These are phyloP conservation scores for Oreotrochilus melanogaster DNA, from an alignment of 2,113 vertebrate genomes.

Conservation along the genomic window DNA sequence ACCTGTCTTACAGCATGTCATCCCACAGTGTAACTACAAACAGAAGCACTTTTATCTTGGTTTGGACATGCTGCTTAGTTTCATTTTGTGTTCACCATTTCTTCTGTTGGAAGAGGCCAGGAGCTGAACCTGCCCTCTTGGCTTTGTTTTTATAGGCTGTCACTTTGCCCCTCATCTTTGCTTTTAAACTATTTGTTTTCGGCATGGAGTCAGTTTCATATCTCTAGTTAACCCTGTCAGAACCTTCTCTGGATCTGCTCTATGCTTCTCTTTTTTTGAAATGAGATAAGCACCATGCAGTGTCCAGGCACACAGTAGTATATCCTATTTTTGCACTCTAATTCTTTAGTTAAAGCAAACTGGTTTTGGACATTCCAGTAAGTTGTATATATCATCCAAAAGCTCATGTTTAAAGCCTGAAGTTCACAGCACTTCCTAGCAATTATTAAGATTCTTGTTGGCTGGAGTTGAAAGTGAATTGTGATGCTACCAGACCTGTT, in stretches of 20 bases:
- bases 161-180: not conserved
- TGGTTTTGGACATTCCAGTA: not conserved
- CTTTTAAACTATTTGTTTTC: not conserved
- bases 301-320: not conserved
- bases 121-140: not conserved
- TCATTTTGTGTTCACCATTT: not conserved
- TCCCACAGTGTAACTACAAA: not conserved
- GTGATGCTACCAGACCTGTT: not conserved
- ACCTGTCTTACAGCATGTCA: not conserved
- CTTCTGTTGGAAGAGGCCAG: not conserved
- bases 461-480: slow-evolving; percentile 38
- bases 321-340: not conserved
- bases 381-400: not conserved
- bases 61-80: not conserved
- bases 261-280: not conserved
- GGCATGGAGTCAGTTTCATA: not conserved
- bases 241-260: not conserved
- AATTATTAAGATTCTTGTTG: not conserved
- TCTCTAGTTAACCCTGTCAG: not conserved
- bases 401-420: not conserved
- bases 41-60: not conserved
- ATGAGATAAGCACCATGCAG: not conserved
- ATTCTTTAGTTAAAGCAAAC: not conserved
- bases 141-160: not conserved
- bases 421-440: too few species aligned